A percentile compares a stretch with the other conserved stretches of the same genome.
Evolutionary conservation across 2,113 vertebrate genomes (phyloP).

Genomic region (Crotalus viridis): DNA sequence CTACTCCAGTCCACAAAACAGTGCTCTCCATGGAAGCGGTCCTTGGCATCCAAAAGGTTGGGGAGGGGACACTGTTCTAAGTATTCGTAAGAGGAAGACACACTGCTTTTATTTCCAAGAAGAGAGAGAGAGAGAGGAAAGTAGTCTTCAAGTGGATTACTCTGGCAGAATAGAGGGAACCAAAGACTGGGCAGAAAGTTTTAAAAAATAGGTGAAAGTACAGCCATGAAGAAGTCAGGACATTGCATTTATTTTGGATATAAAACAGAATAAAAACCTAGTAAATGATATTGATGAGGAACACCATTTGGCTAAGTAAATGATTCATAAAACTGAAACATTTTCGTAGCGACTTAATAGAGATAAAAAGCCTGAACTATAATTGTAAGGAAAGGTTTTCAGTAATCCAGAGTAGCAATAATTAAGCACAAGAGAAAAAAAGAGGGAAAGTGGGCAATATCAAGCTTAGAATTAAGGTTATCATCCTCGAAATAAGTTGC

Average conservation of each 20-base stretch:
- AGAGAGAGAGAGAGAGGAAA: not conserved
- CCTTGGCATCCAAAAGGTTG: not conserved
- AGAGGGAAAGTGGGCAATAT: not conserved
- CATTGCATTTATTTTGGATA: not conserved
- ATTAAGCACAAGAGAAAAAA: not conserved
- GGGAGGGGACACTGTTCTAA: not conserved
- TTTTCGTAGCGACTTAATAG: not conserved
- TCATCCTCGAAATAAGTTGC: not conserved
- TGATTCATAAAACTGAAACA: not conserved
- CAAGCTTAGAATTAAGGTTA: not conserved
- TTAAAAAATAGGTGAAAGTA: not conserved
- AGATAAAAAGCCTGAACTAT: not conserved
- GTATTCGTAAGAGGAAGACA: not conserved
- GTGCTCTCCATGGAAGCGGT: not conserved
- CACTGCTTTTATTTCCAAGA: not conserved
- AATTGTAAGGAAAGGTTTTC: not conserved
- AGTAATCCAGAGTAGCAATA: not conserved
- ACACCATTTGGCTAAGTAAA: not conserved
- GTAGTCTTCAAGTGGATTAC: not conserved
- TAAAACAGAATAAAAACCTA: not conserved
- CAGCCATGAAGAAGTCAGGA: not conserved
- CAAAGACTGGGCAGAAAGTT: not conserved
- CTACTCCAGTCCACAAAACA: not conserved
- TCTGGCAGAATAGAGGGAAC: not conserved
- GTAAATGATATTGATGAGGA: not conserved